Evolutionary conservation across 1,140 invertebrate genomes (phyloP).

Genomic region (Drosophila rufa): DNA sequence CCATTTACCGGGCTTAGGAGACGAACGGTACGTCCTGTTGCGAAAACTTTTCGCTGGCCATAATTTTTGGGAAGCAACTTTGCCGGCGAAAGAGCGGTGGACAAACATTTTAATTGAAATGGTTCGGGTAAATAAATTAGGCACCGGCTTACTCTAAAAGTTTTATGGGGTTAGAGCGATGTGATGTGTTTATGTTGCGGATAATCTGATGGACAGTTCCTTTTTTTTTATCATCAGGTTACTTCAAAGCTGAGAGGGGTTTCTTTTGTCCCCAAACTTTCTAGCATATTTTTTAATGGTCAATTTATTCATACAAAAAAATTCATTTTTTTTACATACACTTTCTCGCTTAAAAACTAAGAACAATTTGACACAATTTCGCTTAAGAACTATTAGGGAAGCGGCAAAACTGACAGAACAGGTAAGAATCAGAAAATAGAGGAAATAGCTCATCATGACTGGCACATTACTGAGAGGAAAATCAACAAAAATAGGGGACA

Average conservation of each 20-base stretch:
- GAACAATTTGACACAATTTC: constrained; percentile 73
- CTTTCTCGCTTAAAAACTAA: constrained; percentile 58
- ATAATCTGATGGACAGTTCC: not conserved
- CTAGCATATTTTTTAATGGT: constrained; percentile 21
- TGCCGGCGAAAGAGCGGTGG: constrained; percentile 11
- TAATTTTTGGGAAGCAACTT: constrained; percentile 29
- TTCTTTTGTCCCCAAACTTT: not conserved
- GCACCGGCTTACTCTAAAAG: not conserved
- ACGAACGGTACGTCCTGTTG: constrained; percentile 3
- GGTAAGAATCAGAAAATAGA: constrained; percentile 5
- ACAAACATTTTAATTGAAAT: constrained; percentile 40
- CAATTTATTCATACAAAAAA: constrained; percentile 67
- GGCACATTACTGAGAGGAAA: constrained; percentile 37
- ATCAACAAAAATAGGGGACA: constrained; percentile 8
- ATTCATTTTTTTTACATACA: constrained; percentile 36
- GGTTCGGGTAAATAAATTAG: constrained; percentile 21
- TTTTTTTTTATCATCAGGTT: not conserved
- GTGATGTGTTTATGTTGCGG: not conserved
- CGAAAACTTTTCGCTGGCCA: constrained; percentile 29
- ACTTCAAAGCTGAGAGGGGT: too few relatives aligned
- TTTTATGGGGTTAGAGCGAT: not conserved
- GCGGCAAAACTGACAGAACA: not conserved
- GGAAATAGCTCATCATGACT: constrained; percentile 43
- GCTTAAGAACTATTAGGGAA: constrained; percentile 57
- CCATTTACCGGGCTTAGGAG: constrained; percentile 23